phyloP scores from a whole-genome alignment of 1,140 invertebrate genomes.

The Acromyrmex heyeri region DNA sequence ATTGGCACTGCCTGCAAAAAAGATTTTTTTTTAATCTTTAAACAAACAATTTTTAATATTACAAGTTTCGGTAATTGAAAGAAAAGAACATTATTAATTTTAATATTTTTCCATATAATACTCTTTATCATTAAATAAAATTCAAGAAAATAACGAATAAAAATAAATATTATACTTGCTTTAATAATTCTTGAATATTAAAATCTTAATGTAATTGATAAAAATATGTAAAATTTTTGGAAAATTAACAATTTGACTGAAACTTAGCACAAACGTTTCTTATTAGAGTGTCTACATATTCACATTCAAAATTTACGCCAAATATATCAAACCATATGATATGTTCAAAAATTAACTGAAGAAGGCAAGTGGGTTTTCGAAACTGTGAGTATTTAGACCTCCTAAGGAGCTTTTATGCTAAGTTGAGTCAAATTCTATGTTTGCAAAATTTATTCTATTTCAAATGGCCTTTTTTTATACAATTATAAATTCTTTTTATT shows the following conservation, averaged over 20 bases:
- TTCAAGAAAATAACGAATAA: background rate
- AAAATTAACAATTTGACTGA: too few species aligned
- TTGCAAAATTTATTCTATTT: too few species aligned
- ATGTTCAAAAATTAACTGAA: too few species aligned
- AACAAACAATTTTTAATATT: background rate
- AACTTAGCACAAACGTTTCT: too few species aligned
- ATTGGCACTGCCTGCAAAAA: slow-evolving; percentile 81
- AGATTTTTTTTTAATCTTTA: background rate
- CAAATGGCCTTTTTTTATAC: background rate
- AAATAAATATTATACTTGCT: background rate
- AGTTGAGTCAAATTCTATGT: too few species aligned
- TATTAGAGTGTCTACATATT: too few species aligned
- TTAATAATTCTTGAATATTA: background rate
- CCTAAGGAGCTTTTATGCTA: too few species aligned
- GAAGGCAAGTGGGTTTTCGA: too few species aligned
- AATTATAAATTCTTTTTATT: background rate
- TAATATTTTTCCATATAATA: background rate
- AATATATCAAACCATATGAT: too few species aligned
- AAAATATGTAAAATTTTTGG: background rate
- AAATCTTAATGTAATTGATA: background rate
- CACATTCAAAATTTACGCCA: too few species aligned
- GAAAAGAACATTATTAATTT: background rate
- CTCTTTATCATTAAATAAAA: background rate
- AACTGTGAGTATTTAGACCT: too few species aligned
- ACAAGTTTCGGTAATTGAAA: background rate